Evolutionary conservation across 2,113 vertebrate genomes (phyloP).

Genomic region (Myocastor coypus): DNA sequence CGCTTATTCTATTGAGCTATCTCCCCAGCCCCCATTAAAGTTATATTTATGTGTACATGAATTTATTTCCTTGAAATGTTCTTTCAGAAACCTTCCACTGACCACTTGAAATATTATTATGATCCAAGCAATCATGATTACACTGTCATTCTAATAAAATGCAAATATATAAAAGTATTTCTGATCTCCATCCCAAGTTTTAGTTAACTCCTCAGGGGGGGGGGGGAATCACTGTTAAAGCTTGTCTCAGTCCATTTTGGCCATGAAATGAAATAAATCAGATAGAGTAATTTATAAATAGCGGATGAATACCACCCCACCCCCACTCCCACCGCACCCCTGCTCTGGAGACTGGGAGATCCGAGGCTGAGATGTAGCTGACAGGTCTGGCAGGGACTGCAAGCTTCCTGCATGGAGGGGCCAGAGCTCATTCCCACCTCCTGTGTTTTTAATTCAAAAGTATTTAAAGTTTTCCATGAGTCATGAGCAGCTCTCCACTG

Average conservation of each 20-base stretch:
- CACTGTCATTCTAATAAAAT: background rate
- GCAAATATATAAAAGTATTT: background rate
- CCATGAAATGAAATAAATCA: no score
- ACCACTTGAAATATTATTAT: background rate
- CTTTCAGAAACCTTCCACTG: background rate
- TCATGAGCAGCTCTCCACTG: no score
- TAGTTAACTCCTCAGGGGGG: background rate
- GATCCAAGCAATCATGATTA: background rate
- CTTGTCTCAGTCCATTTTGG: background rate
- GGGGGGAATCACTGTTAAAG: background rate
- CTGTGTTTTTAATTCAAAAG: background rate
- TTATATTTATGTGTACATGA: background rate
- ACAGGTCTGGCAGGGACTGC: fast-evolving
- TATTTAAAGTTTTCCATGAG: background rate
- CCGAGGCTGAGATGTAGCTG: background rate
- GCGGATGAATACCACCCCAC: no score
- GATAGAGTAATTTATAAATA: background rate
- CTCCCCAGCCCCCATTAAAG: no score
- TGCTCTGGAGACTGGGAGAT: background rate
- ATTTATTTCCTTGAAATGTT: background rate
- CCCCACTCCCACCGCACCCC: no score
- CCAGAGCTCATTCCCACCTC: background rate
- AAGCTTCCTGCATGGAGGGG: background rate
- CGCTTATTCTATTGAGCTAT: no score
- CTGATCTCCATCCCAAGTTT: background rate